Conservation (phyloP, 2,888 invertebrate genomes). For the Pocota personata region DNA sequence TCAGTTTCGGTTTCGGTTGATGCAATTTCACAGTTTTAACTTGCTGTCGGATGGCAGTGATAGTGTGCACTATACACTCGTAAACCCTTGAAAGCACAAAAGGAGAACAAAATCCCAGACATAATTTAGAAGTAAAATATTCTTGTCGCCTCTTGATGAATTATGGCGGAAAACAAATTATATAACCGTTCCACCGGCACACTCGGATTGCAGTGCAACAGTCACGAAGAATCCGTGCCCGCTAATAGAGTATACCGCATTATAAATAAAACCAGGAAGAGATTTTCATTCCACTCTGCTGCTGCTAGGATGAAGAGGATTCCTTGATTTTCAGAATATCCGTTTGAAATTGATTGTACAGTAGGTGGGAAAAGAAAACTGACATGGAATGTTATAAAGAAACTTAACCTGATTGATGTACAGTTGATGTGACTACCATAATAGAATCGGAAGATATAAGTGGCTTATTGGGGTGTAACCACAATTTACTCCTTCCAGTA, state of each 20-base stretch:
- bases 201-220: conserved; percentile 18
- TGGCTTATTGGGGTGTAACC: too few species aligned
- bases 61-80: too few species aligned
- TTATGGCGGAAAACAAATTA: conserved; percentile 74
- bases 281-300: conserved; percentile 24
- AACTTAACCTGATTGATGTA: neutral
- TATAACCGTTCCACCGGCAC: conserved; percentile 62
- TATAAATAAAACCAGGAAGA: conserved; percentile 73
- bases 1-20: conserved; percentile 56
- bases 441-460: too few species aligned
- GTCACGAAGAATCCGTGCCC: conserved; percentile 9
- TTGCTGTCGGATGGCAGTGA: neutral
- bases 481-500: too few species aligned
- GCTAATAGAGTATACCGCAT: conserved; percentile 45
- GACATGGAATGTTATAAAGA: neutral
- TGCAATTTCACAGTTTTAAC: conserved; percentile 24
- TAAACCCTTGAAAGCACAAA: conserved; percentile 1
- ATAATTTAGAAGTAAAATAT: conserved; percentile 71
- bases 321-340: conserved; percentile 21
- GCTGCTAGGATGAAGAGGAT: conserved; percentile 41
- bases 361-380: conserved; percentile 19
- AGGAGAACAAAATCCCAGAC: conserved; percentile 33
- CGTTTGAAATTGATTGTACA: conserved; percentile 40
- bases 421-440: neutral
- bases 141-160: conserved; percentile 74